Evolutionary conservation across 2,888 invertebrate species (phyloP).

Genomic region (Drosophila austrosaltans): DNA sequence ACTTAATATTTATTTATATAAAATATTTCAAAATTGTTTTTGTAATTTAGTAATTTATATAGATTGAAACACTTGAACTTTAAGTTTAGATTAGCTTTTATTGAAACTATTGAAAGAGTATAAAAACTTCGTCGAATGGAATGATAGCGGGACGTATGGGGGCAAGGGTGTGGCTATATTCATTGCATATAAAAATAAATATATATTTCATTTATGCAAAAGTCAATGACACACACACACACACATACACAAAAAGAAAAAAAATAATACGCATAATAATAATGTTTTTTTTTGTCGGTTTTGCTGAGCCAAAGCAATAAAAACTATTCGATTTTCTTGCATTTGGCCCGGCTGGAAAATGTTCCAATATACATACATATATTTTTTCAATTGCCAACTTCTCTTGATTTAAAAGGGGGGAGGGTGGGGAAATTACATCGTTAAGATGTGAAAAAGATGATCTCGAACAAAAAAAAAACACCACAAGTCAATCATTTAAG

Average conservation of each 20-base stretch:
- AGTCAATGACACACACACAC: slow-evolving; percentile 53
- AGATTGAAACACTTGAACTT: too few species aligned
- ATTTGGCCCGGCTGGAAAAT: too few species aligned
- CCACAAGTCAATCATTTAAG: slow-evolving; percentile 8
- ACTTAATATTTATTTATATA: too few species aligned
- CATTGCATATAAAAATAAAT: slow-evolving; percentile 71
- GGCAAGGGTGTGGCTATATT: slow-evolving; percentile 43
- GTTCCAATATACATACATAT: neutral
- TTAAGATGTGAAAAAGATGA: neutral
- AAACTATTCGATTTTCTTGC: neutral
- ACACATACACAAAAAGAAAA: slow-evolving; percentile 25
- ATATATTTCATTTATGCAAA: slow-evolving; percentile 60
- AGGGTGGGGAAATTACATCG: neutral
- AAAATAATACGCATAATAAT: slow-evolving; percentile 21
- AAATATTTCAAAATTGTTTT: too few species aligned
- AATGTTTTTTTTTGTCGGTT: slow-evolving; percentile 21
- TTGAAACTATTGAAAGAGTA: too few species aligned
- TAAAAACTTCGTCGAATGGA: too few species aligned
- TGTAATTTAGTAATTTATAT: too few species aligned
- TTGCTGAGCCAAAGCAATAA: slow-evolving; percentile 36
- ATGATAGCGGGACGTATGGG: too few species aligned
- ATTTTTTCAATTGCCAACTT: neutral
- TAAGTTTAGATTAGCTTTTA: too few species aligned
- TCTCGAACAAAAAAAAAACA: neutral
- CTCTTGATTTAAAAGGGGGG: neutral